Evolutionary conservation across 2,797 vertebrate species (phyloP), one percentile per base, ranked within the genome.

Genomic region (Acanthis flammea): DNA sequence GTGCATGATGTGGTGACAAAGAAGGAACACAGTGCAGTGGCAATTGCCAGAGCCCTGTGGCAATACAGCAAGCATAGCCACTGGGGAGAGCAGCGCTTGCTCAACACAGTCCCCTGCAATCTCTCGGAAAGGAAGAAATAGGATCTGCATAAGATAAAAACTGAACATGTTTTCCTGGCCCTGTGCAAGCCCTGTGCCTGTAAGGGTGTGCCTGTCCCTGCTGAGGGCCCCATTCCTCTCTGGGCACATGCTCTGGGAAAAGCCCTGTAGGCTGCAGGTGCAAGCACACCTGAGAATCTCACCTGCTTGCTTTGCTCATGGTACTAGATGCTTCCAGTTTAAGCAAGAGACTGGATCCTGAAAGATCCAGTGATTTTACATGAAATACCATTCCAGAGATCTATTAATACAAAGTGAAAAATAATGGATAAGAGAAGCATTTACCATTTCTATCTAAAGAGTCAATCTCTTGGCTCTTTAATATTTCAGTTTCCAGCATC

Each of bases 401-500:
- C 58, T 93, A 58, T 53, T 58, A 86, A 78, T 19, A 51, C 39
- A 55, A 91, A 65, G 27, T 22, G 44, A 65, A 80, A 90, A 90
- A 41, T 28, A 82, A 87, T 13, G 7, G 19, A 16, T 39, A 84
- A 75, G 55, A 78, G 83, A 91, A 71, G 50, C 53, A 42, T 71
- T 83, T 89, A 48, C 28, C 31, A 44, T 44, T 89, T 72, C 35
- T 57, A 37, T 67, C 37, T 58, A 25, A 41, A 8, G 8, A 94
- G 39, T 58, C n/a, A 30, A 60, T 57, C 75, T 85, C 76, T 41
- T 28, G 48, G 68, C 61, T 80, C 53, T 91, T 79, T 23, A 73
- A 35, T 63, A 77, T 60, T 89, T 83, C 25, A 62, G 50, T 77
- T 91, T 88, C 35, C 79, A 92, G 78, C 57, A 92, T 62, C 72